These are phyloP conservation scores for Nasonia vitripennis DNA, from an alignment of 1,140 invertebrate genomes.

Conservation along the genomic window DNA sequence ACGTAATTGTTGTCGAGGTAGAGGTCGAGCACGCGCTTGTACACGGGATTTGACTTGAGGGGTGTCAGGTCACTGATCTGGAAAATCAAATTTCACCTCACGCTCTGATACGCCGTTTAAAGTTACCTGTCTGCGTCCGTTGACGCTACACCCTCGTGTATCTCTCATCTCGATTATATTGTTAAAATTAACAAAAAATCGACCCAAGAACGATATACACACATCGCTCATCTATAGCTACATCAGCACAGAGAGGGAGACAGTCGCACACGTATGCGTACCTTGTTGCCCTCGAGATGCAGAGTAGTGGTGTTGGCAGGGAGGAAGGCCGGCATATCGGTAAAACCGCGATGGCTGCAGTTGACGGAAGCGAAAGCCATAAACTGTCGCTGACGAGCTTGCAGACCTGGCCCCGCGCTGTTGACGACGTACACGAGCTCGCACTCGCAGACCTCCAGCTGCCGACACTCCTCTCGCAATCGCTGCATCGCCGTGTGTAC, in stretches of 20 bases:
- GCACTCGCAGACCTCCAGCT: constrained; percentile 63
- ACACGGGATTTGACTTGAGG: constrained; percentile 80
- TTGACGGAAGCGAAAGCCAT: constrained; percentile 76
- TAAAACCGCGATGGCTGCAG: constrained; percentile 75
- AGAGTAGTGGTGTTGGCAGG: constrained; percentile 78
- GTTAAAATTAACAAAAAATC: too few relatives aligned
- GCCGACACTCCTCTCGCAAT: constrained; percentile 39
- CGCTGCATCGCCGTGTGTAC: not conserved
- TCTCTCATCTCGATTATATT: too few relatives aligned
- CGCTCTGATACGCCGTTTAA: not conserved
- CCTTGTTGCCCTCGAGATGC: constrained; percentile 76
- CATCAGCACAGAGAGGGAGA: not conserved
- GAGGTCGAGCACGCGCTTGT: constrained; percentile 81
- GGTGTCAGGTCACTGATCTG: constrained; percentile 80
- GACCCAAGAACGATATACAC: not conserved
- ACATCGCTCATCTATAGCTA: not conserved
- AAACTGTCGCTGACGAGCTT: constrained; percentile 66
- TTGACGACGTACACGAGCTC: constrained; percentile 72
- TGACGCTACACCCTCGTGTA: not conserved
- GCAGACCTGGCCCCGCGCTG: constrained; percentile 54
- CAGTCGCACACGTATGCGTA: constrained; percentile 56
- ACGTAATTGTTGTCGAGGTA: constrained; percentile 87
- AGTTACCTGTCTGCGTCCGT: not conserved
- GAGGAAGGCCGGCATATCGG: constrained; percentile 74
- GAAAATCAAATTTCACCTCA: constrained; percentile 37